Base-by-base conservation (phyloP, 1,140 invertebrate species). In the Uloborus diversus region DNA sequence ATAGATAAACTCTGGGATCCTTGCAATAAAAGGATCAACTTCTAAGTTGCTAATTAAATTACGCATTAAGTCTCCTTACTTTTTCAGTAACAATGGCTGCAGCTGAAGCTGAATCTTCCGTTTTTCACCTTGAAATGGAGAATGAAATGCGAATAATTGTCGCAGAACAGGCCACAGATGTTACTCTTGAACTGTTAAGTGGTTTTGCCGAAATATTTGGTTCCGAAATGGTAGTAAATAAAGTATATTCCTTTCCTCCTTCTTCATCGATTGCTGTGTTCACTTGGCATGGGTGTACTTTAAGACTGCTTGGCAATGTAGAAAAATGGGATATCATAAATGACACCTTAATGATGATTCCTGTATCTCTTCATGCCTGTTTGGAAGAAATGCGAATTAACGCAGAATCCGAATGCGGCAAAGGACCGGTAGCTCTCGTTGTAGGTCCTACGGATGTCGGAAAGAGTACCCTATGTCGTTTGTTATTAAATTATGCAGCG, bases 191-290 rank as follows among this genome's bases (percentile, higher is more conserved):
- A 93, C 87, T 98, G 17, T 92, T 94, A 85, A 91, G 87, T 85
- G 97, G 97, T 9, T 89, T 93, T 81, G 96, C 95, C 0, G 97
- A 99, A 89, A 90, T 99, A 57, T 99, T 99, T 89, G 97, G 97
- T 0, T 96, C 96, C 0, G 97, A 99, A 88, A 85, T 99, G 75
- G 94, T 97, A 0, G 94, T 94, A 87, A 94, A 94, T 23, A 98
- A 96, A 87, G 91, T 91, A 13, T 99, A 99, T 87, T 92, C 92
- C 82, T 98, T 99, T 85, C 90, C 90, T 23, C 89, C 92, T 9
- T 76, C 82, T 82, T 42, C 64, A 20, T 81, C 56, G 88, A 92
- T 97, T 17, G 96, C 97, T 0, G 92, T 99, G 1, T 99, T 94
- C 84, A 96, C 96, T 7, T 99, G 94, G 91, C 95, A 98, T 85